Conservation (phyloP, 2,888 invertebrate species). For the Drosophila anomalata region DNA sequence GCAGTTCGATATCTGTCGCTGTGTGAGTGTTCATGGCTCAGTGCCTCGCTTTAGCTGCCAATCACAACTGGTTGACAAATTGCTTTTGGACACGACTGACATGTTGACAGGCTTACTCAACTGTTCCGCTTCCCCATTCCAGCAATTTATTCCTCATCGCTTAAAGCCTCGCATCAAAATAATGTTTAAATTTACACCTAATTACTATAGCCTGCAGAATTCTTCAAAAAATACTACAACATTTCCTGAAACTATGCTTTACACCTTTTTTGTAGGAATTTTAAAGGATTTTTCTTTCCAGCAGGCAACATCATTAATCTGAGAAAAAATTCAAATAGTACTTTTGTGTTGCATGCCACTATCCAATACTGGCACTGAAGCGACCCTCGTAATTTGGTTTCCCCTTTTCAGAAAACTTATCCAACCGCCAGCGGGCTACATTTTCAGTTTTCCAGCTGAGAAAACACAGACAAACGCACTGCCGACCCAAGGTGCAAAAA, state of each 20-base stretch:
- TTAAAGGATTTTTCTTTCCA: not conserved
- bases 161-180: constrained; percentile 13
- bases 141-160: not conserved
- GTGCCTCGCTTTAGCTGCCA: constrained; percentile 68
- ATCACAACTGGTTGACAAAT: constrained; percentile 78
- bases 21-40: constrained; percentile 43
- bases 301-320: constrained; percentile 20
- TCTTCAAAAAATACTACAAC: too few relatives aligned
- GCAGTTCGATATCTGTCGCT: constrained; percentile 7
- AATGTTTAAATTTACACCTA: constrained; percentile 1
- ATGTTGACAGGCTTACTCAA: constrained; percentile 58
- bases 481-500: constrained; percentile 52
- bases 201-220: not conserved
- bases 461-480: constrained; percentile 50
- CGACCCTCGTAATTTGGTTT: constrained; percentile 42
- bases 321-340: constrained; percentile 14
- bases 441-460: constrained; percentile 56
- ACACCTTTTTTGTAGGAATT: too few relatives aligned
- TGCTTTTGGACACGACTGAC: constrained; percentile 74
- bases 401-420: constrained; percentile 41
- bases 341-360: constrained; percentile 10
- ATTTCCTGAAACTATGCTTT: too few relatives aligned
- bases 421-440: constrained; percentile 40
- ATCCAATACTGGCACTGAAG: constrained; percentile 32
- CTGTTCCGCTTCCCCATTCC: constrained; percentile 16